Conservation (phyloP, 1,140 invertebrate species). For the Anastrepha ludens region DNA sequence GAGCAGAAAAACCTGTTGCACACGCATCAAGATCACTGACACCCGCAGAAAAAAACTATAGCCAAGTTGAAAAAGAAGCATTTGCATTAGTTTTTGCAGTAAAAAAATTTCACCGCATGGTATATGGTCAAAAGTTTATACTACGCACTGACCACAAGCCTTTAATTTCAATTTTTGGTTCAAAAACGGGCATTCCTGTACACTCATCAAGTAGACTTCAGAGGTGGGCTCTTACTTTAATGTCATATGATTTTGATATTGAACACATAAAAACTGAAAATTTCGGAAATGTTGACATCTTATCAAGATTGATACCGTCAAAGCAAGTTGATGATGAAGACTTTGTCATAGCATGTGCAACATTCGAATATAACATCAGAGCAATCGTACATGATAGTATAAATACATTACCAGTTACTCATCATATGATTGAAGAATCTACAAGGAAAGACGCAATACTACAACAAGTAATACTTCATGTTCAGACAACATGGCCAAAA, state of each 20-base stretch:
- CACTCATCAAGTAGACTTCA: constrained; percentile 64
- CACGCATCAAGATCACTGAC: constrained; percentile 70
- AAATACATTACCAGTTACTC: constrained; percentile 26
- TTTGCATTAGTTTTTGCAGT: constrained; percentile 73
- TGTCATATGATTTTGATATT: constrained; percentile 60
- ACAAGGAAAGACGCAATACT: background rate
- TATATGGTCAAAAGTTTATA: constrained; percentile 66
- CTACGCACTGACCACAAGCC: constrained; percentile 58
- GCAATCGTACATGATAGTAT: constrained; percentile 26
- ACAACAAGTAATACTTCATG: constrained; percentile 29
- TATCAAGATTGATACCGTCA: constrained; percentile 61
- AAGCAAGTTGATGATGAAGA: constrained; percentile 55
- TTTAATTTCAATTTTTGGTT: constrained; percentile 21
- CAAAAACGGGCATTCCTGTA: constrained; percentile 61
- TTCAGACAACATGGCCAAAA: constrained; percentile 22
- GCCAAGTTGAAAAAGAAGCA: constrained; percentile 75
- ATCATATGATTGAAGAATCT: background rate
- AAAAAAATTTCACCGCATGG: constrained; percentile 70
- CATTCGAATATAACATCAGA: constrained; percentile 55
- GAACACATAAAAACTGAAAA: constrained; percentile 60
- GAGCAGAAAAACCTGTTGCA: constrained; percentile 68
- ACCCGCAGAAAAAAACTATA: constrained; percentile 71
- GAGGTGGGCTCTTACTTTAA: constrained; percentile 62
- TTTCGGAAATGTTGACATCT: constrained; percentile 62
- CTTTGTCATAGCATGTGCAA: background rate